A percentile compares a stretch with the other conserved stretches of the same genome.
Evolutionary conservation across 2,888 invertebrate genomes (phyloP).

Genomic region (Pyrrhia umbra): DNA sequence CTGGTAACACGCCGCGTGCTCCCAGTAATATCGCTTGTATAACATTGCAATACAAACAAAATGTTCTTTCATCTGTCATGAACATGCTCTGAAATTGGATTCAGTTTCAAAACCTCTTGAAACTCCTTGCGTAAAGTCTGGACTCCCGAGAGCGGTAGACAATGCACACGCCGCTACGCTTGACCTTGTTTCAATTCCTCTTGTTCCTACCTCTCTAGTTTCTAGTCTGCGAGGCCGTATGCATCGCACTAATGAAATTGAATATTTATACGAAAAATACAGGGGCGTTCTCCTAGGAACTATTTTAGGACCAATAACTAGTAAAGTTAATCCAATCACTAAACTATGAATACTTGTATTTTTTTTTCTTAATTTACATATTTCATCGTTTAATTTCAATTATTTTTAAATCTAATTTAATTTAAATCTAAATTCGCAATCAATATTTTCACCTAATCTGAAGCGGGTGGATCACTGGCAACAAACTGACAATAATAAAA

Average conservation of each 20-base stretch:
- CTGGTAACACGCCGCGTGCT: not conserved
- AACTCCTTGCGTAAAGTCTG: slow-evolving; percentile 32
- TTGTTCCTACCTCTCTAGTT: slow-evolving; percentile 16
- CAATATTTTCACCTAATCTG: not conserved
- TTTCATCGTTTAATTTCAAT: too few relatives aligned
- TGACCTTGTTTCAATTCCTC: slow-evolving; percentile 38
- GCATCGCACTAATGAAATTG: slow-evolving; percentile 18
- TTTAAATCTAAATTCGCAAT: not conserved
- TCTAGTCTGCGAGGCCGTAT: not conserved
- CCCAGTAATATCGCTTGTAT: slow-evolving; percentile 6
- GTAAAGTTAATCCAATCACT: not conserved
- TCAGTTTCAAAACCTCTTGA: slow-evolving; percentile 31
- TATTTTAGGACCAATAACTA: not conserved
- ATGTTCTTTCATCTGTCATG: slow-evolving; percentile 38
- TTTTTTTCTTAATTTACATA: too few relatives aligned
- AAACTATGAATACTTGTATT: not conserved
- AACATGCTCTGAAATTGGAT: slow-evolving; percentile 40
- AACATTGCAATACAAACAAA: slow-evolving; percentile 24
- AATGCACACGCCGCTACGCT: slow-evolving; percentile 10
- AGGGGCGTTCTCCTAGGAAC: not conserved
- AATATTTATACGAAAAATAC: not conserved
- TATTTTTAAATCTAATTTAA: too few relatives aligned
- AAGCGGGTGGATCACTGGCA: not conserved
- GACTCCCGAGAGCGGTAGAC: slow-evolving; percentile 12
- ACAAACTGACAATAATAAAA: not conserved